Conservation (phyloP, 2,113 vertebrate species). For the Vidua macroura region DNA sequence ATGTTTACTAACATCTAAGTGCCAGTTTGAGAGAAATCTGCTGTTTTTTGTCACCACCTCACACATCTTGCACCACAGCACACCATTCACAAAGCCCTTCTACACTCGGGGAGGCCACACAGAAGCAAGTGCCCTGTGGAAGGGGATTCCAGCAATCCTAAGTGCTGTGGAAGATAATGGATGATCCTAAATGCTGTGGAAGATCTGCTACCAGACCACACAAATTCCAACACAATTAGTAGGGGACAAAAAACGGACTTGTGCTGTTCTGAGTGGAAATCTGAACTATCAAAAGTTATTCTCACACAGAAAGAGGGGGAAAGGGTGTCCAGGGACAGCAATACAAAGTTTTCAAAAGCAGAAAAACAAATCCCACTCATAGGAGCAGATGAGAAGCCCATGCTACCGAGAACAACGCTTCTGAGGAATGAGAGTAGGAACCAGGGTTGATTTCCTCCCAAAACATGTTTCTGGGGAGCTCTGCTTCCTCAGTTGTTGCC, state of each 20-base stretch:
- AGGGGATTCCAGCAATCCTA: neutral
- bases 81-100: rapidly evolving
- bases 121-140: neutral
- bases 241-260: neutral
- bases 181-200: neutral
- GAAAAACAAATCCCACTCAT: rapidly evolving
- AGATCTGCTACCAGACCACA: neutral
- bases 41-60: neutral
- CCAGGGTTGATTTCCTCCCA: neutral
- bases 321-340: neutral
- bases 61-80: neutral
- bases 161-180: neutral
- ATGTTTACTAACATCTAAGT: neutral
- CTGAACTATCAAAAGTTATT: neutral
- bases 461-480: neutral
- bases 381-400: neutral
- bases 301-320: neutral
- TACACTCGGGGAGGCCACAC: neutral
- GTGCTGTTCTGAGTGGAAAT: neutral
- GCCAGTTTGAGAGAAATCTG: neutral
- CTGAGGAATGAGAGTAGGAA: neutral
- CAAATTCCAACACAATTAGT: neutral
- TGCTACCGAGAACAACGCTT: neutral
- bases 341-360: neutral
- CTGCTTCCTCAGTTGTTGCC: rapidly evolving